Base-by-base conservation (phyloP, 2,113 vertebrate genomes). In the Lethenteron camtschaticum region DNA sequence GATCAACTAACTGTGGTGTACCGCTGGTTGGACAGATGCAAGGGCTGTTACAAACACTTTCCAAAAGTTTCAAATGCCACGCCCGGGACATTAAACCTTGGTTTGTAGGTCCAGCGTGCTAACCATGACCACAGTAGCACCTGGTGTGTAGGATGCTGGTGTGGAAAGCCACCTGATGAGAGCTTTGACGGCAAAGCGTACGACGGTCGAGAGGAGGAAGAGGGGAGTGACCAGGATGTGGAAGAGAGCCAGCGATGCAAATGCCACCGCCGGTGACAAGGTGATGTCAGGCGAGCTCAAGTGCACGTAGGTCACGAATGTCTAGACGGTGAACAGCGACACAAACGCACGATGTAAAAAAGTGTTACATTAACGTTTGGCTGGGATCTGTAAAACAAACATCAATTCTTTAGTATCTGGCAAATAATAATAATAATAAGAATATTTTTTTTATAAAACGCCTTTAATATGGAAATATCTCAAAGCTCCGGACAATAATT, bases 191-290 rank as follows among this genome's bases (percentile, higher is more conserved):
- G 94, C 87, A 68, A 96, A 96, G 57, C 90, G 77, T 75, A 97
- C 91, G n/a, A 96, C 90, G 0, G 89, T 96, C 74, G 91, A 96
- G 10, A 97, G 87, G 70, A 97, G 83, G 79, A 97, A 96, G 68
- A 97, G 82, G 0, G 91, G 91, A 0, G 90, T 96, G 72, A 96
- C 90, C 74, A 97, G 80, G 79, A 97, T 97, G 71, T 97, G 88
- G 75, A 97, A 97, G 16, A 97, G 75, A 0, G 90, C 88, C 73
- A 97, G 77, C 0, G 94, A 91, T 0, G 91, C 88, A 68, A 97
- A 97, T 55, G 91, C 94, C 69, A 86, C 81, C 0, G 85, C 83
- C 0, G 91, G 84, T 11, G 76, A 82, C 68, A 90, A 82, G 0
- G 72, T 24, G 2, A 11, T 16, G 24, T 66, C 75, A 0, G 12